Conservation (phyloP, 1,140 invertebrate species). For the Bombus impatiens region DNA sequence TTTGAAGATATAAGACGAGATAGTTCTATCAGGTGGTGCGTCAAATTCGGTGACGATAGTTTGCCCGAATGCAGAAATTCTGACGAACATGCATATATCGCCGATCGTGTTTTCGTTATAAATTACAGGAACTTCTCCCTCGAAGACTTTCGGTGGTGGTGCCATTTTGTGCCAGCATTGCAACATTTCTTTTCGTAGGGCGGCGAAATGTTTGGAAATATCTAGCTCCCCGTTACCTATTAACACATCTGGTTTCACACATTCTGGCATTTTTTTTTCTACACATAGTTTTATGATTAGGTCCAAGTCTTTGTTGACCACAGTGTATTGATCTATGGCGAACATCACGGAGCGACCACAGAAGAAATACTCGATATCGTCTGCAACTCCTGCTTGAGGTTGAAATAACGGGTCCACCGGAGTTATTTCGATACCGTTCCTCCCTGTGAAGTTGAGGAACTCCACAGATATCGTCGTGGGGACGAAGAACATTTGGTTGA, state of each 20-base stretch:
- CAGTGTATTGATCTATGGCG: constrained; percentile 60
- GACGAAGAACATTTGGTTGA: constrained; percentile 77
- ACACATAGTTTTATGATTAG: constrained; percentile 70
- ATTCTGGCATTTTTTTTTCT: constrained; percentile 71
- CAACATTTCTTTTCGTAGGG: constrained; percentile 71
- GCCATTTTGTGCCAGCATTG: constrained; percentile 65
- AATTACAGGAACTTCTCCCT: constrained; percentile 70
- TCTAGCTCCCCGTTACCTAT: constrained; percentile 73
- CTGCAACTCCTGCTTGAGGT: constrained; percentile 58
- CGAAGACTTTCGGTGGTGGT: constrained; percentile 68
- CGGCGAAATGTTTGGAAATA: constrained; percentile 72
- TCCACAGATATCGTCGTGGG: constrained; percentile 74
- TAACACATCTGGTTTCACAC: constrained; percentile 68
- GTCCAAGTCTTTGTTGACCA: constrained; percentile 51
- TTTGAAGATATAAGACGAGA: constrained; percentile 67
- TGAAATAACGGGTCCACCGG: constrained; percentile 73
- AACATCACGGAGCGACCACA: constrained; percentile 76
- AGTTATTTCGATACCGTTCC: constrained; percentile 69
- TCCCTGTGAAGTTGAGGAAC: constrained; percentile 70
- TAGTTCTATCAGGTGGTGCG: constrained; percentile 10
- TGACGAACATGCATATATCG: constrained; percentile 62
- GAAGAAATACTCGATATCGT: constrained; percentile 73
- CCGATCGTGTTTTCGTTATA: constrained; percentile 60
- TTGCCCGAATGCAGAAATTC: constrained; percentile 73
- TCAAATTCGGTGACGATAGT: constrained; percentile 76